Percentiles rank a stretch among this genome's conserved stretches.
Evolutionary conservation across 2,797 vertebrate genomes (phyloP).

Genomic region (Huso huso): DNA sequence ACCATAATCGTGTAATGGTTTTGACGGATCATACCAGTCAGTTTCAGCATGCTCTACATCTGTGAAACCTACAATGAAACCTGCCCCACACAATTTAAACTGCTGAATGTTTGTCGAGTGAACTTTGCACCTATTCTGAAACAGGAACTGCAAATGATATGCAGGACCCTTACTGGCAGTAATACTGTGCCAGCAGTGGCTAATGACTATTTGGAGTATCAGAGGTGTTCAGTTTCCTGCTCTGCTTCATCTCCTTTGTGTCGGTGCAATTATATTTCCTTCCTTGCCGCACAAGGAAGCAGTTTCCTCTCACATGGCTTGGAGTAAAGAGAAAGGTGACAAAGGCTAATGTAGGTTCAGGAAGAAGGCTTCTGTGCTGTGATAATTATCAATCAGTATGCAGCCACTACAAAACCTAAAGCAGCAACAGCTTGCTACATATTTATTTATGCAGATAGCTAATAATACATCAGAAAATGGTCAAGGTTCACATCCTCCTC

Average conservation of each 20-base stretch:
- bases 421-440: neutral
- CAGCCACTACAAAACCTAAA: neutral
- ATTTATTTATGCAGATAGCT: neutral
- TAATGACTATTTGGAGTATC: neutral
- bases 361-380: neutral
- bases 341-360: neutral
- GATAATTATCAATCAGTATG: neutral
- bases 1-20: too few relatives aligned
- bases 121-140: neutral
- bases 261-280: constrained; percentile 19
- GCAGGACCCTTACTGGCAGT: neutral
- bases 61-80: too few relatives aligned
- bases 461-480: neutral
- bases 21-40: too few relatives aligned
- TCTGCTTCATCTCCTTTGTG: constrained; percentile 13
- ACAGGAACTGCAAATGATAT: neutral
- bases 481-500: neutral
- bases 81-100: too few relatives aligned
- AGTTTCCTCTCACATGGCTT: constrained; percentile 19
- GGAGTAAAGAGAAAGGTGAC: constrained; percentile 7
- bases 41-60: too few relatives aligned
- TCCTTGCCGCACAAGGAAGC: constrained; percentile 10
- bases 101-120: neutral
- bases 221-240: constrained; percentile 16
- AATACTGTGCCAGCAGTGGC: neutral